Evolutionary conservation across 2,797 vertebrate species (phyloP), one percentile per base, ranked within the genome.

Genomic region (Sebastiscus albofasciatus): DNA sequence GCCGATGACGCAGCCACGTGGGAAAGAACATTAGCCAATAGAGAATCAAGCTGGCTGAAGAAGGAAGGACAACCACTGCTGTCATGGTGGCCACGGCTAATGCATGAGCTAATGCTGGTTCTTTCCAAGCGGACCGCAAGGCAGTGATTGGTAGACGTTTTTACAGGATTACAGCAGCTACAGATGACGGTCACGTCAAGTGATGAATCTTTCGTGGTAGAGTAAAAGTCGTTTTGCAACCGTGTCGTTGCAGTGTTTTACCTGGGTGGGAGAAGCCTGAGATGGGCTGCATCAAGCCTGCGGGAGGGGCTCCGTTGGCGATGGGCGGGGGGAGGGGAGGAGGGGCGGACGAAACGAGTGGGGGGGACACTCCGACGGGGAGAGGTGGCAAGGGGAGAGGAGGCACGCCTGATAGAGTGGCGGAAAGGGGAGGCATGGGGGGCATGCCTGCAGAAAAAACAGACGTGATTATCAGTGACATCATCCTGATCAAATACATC

Each of bases 311-410:
- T 92, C 98, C 98, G 1, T 99, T 99, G 87, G 98, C 96, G 72
- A 99, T 93, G 49, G 98, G 97, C 81, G 95, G 97, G 64, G 97
- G 97, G 80, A 97, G 96, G 52, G 97, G 92, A 72, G 97, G 95
- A 11, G 97, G 96, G 55, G 96, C 96, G 4, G 98, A 96, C 3
- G 97, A 97, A 66, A 97, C 96, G 58, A 99, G 93, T 0, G 98
- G 97, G 26, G 98, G 98, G 56, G 98, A 99, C 93, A 99, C 96
- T 55, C 98, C 98, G 9, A 99, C 97, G 0, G 95, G 95, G 9
- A 98, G 96, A 68, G 97, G 95, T 7, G 97, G 97, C 87, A 98
- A 95, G 84, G 98, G 97, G 89, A 99, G 97, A 0, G 98, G 96
- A 87, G 98, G 96, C 80, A 99, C 96, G 12, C 87, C 94, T 71